Conservation (phyloP, 2,113 vertebrate species). For the Elephantulus edwardii region DNA sequence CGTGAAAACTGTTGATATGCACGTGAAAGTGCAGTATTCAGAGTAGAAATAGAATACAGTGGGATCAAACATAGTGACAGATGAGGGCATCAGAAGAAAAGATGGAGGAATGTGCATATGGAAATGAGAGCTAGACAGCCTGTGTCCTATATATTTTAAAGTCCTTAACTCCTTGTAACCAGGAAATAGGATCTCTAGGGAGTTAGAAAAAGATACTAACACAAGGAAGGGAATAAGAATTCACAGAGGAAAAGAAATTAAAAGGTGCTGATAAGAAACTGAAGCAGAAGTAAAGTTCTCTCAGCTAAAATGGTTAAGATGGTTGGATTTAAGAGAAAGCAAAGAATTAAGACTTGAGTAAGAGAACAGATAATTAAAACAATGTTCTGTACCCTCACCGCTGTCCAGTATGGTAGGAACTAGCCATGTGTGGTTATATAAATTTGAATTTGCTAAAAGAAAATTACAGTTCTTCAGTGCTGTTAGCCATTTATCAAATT, state of each 20-base stretch:
- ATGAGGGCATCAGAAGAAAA: not conserved
- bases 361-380: not conserved
- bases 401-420: not conserved
- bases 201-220: not conserved
- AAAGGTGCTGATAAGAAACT: not conserved
- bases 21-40: rapidly evolving
- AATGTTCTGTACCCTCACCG: not conserved
- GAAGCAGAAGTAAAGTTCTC: not conserved
- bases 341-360: not conserved
- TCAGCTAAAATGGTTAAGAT: not conserved
- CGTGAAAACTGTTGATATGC: not conserved
- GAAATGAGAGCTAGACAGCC: not conserved
- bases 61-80: not conserved
- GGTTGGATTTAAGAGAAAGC: not conserved
- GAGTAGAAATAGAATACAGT: rapidly evolving
- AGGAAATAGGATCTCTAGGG: not conserved
- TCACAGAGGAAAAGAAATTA: not conserved
- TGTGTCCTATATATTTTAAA: not conserved
- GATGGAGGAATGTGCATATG: not conserved
- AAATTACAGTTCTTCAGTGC: not conserved
- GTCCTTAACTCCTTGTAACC: not conserved
- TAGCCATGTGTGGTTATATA: not conserved
- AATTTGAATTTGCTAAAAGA: not conserved
- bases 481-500: not conserved
- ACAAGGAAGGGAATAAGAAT: not conserved